phyloP scores from a whole-genome alignment of 2,797 vertebrate genomes.

The Neosilurus hyrtlii region DNA sequence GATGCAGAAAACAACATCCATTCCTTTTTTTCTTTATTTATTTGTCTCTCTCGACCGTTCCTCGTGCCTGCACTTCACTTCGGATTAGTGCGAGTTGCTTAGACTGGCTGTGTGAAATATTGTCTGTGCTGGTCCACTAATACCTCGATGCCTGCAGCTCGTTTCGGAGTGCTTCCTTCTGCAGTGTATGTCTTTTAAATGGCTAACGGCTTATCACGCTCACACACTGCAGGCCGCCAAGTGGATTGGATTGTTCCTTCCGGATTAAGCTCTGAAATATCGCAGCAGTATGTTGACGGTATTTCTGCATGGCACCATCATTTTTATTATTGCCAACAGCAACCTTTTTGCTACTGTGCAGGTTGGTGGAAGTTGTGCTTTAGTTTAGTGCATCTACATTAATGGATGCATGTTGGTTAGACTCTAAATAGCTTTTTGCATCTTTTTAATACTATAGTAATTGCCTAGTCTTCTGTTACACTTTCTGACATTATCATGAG shows the following conservation, averaged over 20 bases:
- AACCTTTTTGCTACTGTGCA: slow-evolving; percentile 6
- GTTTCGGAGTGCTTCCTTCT: slow-evolving; percentile 25
- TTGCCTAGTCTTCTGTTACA: neutral
- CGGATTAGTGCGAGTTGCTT: slow-evolving; percentile 18
- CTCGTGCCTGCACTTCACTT: slow-evolving; percentile 7
- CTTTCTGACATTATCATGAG: neutral
- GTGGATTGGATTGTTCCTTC: slow-evolving; percentile 47
- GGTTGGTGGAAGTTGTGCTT: neutral
- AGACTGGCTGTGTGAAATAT: slow-evolving; percentile 32
- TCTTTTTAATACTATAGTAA: neutral
- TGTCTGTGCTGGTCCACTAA: slow-evolving; percentile 20
- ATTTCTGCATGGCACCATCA: slow-evolving; percentile 21
- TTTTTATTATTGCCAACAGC: slow-evolving; percentile 16
- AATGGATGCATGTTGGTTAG: neutral
- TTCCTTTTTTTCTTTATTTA: neutral
- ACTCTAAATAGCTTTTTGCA: neutral
- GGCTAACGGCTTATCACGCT: slow-evolving; percentile 45
- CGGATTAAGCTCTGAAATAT: slow-evolving; percentile 53
- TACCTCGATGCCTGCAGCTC: slow-evolving; percentile 29
- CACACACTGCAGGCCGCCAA: slow-evolving; percentile 33
- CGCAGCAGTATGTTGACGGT: slow-evolving; percentile 45
- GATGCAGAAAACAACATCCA: slow-evolving; percentile 17
- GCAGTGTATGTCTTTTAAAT: slow-evolving; percentile 35
- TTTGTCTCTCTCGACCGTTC: neutral
- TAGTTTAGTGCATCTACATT: neutral